phyloP scores from a whole-genome alignment of 2,113 vertebrate genomes.

The Dinomys branickii region DNA sequence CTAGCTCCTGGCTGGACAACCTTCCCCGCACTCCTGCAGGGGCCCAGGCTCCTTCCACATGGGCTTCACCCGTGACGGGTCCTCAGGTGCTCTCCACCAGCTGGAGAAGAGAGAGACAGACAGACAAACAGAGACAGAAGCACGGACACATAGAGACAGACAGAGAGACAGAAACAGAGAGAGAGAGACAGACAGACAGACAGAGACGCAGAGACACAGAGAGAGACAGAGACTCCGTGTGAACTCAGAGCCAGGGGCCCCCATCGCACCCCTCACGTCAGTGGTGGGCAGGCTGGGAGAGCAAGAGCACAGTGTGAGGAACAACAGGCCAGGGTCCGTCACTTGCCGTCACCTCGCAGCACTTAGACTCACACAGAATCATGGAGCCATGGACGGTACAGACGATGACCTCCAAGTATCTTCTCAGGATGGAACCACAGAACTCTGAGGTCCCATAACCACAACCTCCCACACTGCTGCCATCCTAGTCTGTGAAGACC shows the following conservation, averaged over 20 bases:
- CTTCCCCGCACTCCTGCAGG: not conserved
- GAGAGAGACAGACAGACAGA: fast-evolving
- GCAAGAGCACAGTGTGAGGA: not conserved
- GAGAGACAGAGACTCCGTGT: fast-evolving
- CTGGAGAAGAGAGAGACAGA: not conserved
- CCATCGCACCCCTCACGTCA: not conserved
- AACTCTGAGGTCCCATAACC: not conserved
- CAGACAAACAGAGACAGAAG: not conserved
- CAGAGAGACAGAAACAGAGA: not conserved
- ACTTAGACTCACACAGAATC: not conserved
- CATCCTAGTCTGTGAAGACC: not conserved
- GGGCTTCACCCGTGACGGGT: not conserved
- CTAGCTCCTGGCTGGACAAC: not conserved
- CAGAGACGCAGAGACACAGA: not conserved
- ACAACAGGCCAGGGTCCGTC: not conserved
- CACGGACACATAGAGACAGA: not conserved
- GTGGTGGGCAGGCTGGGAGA: not conserved
- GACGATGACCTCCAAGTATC: not conserved
- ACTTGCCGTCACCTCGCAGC: not conserved
- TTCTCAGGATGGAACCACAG: not conserved
- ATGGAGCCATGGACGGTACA: not conserved
- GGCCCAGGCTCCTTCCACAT: not conserved
- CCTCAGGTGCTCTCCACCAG: not conserved
- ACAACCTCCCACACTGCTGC: not conserved
- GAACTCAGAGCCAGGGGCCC: too few relatives aligned